Percentiles rank a stretch among this genome's conserved stretches.
Evolutionary conservation across 2,888 invertebrate genomes (phyloP).

Genomic region (Hanleya hanleyi): DNA sequence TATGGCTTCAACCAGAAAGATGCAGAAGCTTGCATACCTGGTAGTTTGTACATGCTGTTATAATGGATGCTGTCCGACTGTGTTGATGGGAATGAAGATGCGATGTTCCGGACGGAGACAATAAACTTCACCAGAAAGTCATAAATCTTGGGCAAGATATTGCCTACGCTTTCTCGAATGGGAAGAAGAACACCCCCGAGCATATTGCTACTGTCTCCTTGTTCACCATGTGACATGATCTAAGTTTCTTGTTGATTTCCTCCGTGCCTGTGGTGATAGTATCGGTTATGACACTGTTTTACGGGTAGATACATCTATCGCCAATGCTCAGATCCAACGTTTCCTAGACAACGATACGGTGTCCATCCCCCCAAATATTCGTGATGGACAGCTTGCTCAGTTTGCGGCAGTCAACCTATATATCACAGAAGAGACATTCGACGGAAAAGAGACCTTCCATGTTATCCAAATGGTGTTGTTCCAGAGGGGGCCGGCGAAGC

Average conservation of each 20-base stretch:
- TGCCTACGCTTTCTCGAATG: background rate
- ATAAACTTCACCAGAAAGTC: background rate
- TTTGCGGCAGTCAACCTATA: background rate
- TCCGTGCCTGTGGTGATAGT: no score
- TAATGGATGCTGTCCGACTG: no score
- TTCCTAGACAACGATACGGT: background rate
- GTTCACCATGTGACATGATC: no score
- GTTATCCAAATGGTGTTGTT: background rate
- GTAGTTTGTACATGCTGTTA: no score
- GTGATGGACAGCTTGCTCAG: background rate
- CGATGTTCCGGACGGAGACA: no score
- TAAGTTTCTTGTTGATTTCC: no score
- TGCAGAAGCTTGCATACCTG: no score
- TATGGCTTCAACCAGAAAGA: no score
- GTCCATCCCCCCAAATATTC: background rate
- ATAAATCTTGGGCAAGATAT: background rate
- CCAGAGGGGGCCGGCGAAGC: background rate
- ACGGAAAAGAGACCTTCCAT: background rate
- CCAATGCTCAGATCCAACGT: background rate
- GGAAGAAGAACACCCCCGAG: background rate
- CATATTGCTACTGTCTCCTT: no score
- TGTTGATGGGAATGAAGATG: no score
- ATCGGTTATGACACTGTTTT: no score
- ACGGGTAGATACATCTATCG: conserved; percentile 4
- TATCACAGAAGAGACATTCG: background rate